Percentiles rank a stretch among this genome's conserved stretches.
phyloP scores from a whole-genome alignment of 2,888 invertebrate species.

The Gasteruption jaculator region DNA sequence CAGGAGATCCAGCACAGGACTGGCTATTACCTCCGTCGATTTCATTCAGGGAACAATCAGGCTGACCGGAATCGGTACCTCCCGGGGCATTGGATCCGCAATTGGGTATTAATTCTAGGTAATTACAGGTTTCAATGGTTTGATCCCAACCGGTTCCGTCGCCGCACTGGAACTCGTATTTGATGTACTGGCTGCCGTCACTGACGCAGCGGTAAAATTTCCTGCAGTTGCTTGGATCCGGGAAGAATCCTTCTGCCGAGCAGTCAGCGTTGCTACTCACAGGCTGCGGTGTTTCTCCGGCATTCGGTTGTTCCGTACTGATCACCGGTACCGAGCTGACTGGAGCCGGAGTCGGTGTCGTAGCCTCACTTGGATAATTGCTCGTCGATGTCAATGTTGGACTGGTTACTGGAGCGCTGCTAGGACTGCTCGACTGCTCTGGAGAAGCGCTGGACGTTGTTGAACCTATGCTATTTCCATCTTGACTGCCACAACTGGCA shows the following conservation, averaged over 20 bases:
- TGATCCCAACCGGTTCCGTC: slow-evolving; percentile 69
- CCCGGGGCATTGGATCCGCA: slow-evolving; percentile 25
- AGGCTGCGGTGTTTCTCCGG: slow-evolving; percentile 25
- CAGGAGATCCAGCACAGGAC: too few relatives aligned
- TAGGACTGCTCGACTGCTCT: too few relatives aligned
- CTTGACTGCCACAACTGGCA: slow-evolving; percentile 10
- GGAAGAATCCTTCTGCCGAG: slow-evolving; percentile 51
- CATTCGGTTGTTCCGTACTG: slow-evolving; percentile 9
- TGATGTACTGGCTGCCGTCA: slow-evolving; percentile 45
- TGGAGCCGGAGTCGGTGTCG: slow-evolving; percentile 15
- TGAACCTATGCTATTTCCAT: too few relatives aligned
- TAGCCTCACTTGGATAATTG: too few relatives aligned
- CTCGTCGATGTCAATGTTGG: too few relatives aligned
- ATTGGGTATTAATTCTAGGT: slow-evolving; percentile 54
- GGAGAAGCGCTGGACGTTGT: too few relatives aligned
- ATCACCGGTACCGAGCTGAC: slow-evolving; percentile 18
- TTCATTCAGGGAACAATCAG: too few relatives aligned
- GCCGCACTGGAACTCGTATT: slow-evolving; percentile 62
- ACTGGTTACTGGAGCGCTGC: too few relatives aligned
- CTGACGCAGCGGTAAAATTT: slow-evolving; percentile 51
- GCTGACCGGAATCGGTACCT: too few relatives aligned
- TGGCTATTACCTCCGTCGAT: too few relatives aligned
- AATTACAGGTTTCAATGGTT: slow-evolving; percentile 60
- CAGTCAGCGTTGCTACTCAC: slow-evolving; percentile 48
- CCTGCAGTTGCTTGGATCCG: slow-evolving; percentile 47